Evolutionary conservation across 2,888 invertebrate species (phyloP).

Genomic region (Caenorhabditis panamensis): DNA sequence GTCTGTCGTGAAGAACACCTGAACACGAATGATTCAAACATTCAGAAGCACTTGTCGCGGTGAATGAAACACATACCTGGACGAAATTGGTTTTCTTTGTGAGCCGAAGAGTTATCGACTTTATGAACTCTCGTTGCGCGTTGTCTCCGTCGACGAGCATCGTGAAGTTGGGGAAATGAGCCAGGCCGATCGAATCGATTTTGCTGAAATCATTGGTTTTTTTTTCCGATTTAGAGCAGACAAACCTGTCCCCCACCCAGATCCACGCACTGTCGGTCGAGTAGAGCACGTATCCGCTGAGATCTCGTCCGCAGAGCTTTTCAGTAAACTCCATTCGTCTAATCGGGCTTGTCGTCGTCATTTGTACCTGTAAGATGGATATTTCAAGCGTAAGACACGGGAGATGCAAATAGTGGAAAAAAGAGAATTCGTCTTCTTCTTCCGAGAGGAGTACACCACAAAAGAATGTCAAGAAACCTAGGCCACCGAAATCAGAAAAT

Average conservation of each 20-base stretch:
- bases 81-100: constrained; percentile 47
- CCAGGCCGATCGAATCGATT: constrained; percentile 56
- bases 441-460: too few species aligned
- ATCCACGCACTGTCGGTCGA: constrained; percentile 63
- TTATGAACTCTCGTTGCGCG: constrained; percentile 56
- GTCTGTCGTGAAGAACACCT: constrained; percentile 68
- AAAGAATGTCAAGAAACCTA: too few species aligned
- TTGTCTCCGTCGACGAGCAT: constrained; percentile 63
- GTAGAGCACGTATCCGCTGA: constrained; percentile 55
- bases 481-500: too few species aligned
- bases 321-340: constrained; percentile 36
- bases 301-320: constrained; percentile 55
- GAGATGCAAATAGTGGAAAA: too few species aligned
- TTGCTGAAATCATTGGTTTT: constrained; percentile 42
- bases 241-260: constrained; percentile 65
- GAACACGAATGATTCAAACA: too few species aligned
- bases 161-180: constrained; percentile 63
- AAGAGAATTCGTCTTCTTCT: too few species aligned
- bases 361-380: too few species aligned
- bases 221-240: neutral
- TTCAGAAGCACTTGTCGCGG: neutral
- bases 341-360: constrained; percentile 30
- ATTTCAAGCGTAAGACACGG: too few species aligned
- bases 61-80: constrained; percentile 27
- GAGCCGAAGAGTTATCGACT: constrained; percentile 47